Conservation (phyloP, 2,113 vertebrate species). For the Mesocricetus auratus region DNA sequence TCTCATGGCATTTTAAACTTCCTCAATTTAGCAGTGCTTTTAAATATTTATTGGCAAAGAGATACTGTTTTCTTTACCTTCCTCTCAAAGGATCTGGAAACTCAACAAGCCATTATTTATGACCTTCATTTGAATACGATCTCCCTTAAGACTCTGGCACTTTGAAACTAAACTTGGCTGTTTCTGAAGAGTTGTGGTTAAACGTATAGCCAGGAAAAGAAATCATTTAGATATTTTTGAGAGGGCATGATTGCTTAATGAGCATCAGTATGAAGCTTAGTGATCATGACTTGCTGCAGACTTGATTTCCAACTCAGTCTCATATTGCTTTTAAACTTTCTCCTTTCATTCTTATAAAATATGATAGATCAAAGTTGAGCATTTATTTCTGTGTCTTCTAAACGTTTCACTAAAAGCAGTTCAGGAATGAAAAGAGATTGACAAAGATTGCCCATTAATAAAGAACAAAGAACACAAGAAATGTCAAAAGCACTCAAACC, state of each 20-base stretch:
- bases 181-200: slow-evolving; percentile 12
- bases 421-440: not conserved
- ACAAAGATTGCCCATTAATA: not conserved
- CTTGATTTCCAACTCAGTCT: not conserved
- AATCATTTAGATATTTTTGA: not conserved
- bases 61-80: slow-evolving; percentile 14
- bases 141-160: slow-evolving; percentile 7
- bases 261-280: not conserved
- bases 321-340: slow-evolving; percentile 21
- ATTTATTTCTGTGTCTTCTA: not conserved
- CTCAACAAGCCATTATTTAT: slow-evolving; percentile 29
- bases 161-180: slow-evolving; percentile 17
- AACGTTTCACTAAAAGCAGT: slow-evolving; percentile 5
- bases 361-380: not conserved
- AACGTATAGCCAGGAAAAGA: not conserved
- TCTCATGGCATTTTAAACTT: slow-evolving; percentile 60
- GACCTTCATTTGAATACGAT: slow-evolving; percentile 51
- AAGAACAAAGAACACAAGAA: slow-evolving; percentile 37
- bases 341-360: slow-evolving; percentile 31
- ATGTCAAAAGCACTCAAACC: not conserved
- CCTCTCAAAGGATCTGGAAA: slow-evolving; percentile 23
- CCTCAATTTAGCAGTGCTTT: slow-evolving; percentile 61
- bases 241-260: slow-evolving; percentile 4
- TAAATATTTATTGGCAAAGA: slow-evolving; percentile 66
- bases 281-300: not conserved